Evolutionary conservation across 2,797 vertebrate genomes (phyloP), one percentile per base, ranked within the genome.

Genomic region (Melanotaenia boesemani): DNA sequence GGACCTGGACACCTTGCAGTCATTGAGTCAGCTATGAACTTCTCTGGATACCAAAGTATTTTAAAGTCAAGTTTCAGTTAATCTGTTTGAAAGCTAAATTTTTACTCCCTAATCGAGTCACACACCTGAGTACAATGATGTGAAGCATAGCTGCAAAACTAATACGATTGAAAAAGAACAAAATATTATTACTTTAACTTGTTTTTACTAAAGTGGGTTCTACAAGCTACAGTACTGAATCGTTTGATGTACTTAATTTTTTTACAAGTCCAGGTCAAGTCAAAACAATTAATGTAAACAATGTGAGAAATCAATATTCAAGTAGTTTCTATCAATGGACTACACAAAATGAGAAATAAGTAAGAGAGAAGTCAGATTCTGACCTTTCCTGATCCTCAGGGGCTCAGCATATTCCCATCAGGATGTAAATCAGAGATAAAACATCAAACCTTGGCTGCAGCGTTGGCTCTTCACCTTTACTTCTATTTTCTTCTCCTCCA

Each of bases 401-500:
- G 20, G n/a, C 34, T 52, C 5, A 3, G 15, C 24, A 46, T 26
- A 6, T 57, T 22, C 52, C 44, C 10, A 70, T 81, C 41, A 48
- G 24, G 41, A 72, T 83, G 46, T 16, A n/a, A 70, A 55, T 26
- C 28, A 34, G 22, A 10, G 22, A 72, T 54, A 24, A 39, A 83
- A 55, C 28, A 10, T 58, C 5, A 9, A 61, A 70, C 12, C 63
- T 81, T 85, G 86, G 86, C 87, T 77, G 79, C 63, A 18, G 83
- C 72, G 70, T 62, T 65, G 67, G 50, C 5, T 44, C 66, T 83
- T 74, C 56, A 62, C 20, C 83, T 88, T 79, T 84, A 80, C 86
- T 74, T 60, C 80, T 41, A 50, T 76, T 79, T 75, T 85, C 71
- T 75, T 78, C 84, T 80, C 72, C 67, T 86, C 72, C 79, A 67